These are phyloP conservation scores for Phaethornis superciliosus DNA, from an alignment of 2,113 vertebrate species.

Conservation along the genomic window DNA sequence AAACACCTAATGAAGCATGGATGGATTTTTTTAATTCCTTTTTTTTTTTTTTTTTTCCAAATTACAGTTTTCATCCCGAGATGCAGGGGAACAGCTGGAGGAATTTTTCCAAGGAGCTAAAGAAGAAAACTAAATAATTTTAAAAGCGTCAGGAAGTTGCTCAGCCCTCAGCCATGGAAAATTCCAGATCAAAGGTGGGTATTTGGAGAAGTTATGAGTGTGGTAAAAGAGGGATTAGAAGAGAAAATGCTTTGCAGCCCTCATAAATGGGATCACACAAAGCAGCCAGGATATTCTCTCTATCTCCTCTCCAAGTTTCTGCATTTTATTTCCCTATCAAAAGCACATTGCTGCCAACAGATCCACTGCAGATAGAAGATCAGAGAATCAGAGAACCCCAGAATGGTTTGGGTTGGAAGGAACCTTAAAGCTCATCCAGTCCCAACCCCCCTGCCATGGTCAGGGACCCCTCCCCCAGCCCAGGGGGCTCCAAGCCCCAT, in stretches of 20 bases:
- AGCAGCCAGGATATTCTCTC: background rate
- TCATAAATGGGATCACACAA: background rate
- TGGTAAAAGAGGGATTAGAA: constrained; percentile 10
- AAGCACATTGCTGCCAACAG: background rate
- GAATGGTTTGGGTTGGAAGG: too few relatives aligned
- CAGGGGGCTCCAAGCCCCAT: too few relatives aligned
- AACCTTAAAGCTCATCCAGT: too few relatives aligned
- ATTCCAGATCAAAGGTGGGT: constrained; percentile 40
- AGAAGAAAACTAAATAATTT: background rate
- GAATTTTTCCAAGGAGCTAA: constrained; percentile 40
- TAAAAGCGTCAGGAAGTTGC: background rate
- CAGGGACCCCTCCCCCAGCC: too few relatives aligned
- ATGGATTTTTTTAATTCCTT: background rate
- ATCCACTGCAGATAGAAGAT: background rate
- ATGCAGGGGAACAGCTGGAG: background rate
- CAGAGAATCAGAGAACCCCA: too few relatives aligned
- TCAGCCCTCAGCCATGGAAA: constrained; percentile 13
- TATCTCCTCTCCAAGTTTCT: rapidly evolving
- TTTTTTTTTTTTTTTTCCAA: background rate
- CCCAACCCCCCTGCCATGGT: too few relatives aligned
- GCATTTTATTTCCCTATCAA: background rate
- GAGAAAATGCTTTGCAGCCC: background rate
- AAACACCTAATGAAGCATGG: background rate
- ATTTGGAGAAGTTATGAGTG: constrained; percentile 10
- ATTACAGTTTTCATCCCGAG: background rate